Percentiles rank a stretch among this genome's conserved stretches.
phyloP scores from a whole-genome alignment of 2,113 vertebrate species.

The Boleophthalmus pectinirostris region DNA sequence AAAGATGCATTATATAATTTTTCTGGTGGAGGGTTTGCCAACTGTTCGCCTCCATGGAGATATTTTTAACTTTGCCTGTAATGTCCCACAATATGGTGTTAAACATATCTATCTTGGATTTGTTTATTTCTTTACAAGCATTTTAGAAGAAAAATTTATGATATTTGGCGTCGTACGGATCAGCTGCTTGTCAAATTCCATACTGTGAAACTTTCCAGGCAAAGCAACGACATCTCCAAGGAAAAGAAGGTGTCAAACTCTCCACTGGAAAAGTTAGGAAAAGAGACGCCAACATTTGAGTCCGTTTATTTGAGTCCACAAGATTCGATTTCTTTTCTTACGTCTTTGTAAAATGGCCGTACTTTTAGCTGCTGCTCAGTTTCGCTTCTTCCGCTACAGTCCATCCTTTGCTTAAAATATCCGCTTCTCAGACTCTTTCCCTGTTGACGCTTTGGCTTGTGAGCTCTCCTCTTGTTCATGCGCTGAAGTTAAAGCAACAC shows the following conservation, averaged over 20 bases:
- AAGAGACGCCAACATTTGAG: no score
- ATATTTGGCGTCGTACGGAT: background rate
- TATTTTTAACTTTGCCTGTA: background rate
- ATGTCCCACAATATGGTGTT: no score
- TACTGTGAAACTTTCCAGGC: background rate
- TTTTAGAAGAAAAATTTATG: background rate
- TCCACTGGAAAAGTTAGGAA: background rate
- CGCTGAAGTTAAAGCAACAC: constrained; percentile 32
- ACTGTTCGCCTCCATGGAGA: background rate
- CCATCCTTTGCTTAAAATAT: constrained; percentile 50
- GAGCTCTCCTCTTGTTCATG: constrained; percentile 10
- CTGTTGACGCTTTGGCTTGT: constrained; percentile 10
- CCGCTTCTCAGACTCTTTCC: constrained; percentile 32
- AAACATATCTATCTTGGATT: no score
- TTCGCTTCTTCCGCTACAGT: constrained; percentile 47
- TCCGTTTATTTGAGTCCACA: no score
- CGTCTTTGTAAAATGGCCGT: constrained; percentile 46
- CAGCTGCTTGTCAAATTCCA: background rate
- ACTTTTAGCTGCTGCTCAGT: constrained; percentile 24
- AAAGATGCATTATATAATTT: background rate
- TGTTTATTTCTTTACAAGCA: no score
- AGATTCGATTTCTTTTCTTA: no score
- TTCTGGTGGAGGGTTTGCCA: background rate
- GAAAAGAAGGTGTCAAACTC: no score
- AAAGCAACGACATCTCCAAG: background rate